phyloP scores from a whole-genome alignment of 2,888 invertebrate genomes.

The Lasioglossum pauxillum region DNA sequence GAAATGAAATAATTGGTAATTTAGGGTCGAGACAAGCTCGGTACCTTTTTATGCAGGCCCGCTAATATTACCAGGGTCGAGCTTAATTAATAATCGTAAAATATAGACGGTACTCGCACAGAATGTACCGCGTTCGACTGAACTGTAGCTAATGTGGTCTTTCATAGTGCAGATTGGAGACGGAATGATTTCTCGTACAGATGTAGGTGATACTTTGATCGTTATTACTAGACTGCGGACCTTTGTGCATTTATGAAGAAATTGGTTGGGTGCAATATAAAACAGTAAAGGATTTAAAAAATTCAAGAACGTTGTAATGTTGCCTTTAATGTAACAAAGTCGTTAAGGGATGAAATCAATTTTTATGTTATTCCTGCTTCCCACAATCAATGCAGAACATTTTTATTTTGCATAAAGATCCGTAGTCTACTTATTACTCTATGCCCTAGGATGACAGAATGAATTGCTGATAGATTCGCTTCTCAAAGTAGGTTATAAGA shows the following conservation, averaged over 20 bases:
- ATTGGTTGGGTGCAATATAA: too few species aligned
- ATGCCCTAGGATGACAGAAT: conserved; percentile 2
- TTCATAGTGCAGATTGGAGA: conserved; percentile 24
- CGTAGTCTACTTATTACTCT: too few species aligned
- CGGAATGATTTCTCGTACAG: conserved; percentile 9
- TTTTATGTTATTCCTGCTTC: too few species aligned
- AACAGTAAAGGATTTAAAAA: too few species aligned
- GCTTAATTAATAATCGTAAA: neutral
- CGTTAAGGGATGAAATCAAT: too few species aligned
- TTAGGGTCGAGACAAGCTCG: neutral
- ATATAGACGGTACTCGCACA: neutral
- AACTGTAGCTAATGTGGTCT: conserved; percentile 26
- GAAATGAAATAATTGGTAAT: neutral
- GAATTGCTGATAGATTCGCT: neutral
- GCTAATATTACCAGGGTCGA: neutral
- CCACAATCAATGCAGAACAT: too few species aligned
- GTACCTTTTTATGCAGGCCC: neutral
- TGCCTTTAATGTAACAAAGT: too few species aligned
- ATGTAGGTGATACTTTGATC: neutral
- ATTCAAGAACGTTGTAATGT: too few species aligned
- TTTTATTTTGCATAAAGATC: too few species aligned
- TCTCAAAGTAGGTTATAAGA: neutral
- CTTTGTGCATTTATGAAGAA: too few species aligned
- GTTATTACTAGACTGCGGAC: neutral
- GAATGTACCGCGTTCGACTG: neutral